Evolutionary conservation across 2,113 vertebrate species (phyloP), one percentile per base, ranked within the genome.

Genomic region (Nettapus auritus): DNA sequence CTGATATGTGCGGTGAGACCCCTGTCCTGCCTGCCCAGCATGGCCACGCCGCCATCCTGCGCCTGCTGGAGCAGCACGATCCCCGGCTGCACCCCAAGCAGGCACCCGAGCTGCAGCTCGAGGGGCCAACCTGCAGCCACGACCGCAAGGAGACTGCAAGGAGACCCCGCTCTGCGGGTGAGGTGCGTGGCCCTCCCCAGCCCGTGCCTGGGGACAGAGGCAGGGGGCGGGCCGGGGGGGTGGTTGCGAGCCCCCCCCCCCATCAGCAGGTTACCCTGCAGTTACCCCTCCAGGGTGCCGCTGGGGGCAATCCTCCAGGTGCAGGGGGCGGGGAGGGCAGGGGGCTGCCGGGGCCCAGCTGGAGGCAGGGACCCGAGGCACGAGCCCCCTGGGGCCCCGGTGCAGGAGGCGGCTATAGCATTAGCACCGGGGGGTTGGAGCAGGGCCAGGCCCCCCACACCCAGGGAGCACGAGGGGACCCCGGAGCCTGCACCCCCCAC

Each of bases 81-180:
- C 98, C 98, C 11, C 97, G 98, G 52, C 97, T 98, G 42, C 98
- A 98, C 94, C 97, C 98, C 12, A 98, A 99, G 91, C 98, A 98
- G 64, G 98, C 98, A 62, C 98, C 98, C 80, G 98, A 98, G 94
- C 96, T 99, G 76, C 98, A 98, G 89, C 98, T 99, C 82, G 98
- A 98, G 82, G 98, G 98, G 38, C 98, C 98, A 46, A 98, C 98
- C 82, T 98, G 98, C 50, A 97, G 98, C 63, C 97, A 96, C 79
- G 96, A 97, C 75, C 97, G 97, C 91, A 98, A 98, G 93, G n/a
- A n/a, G n/a, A n/a, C n/a, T n/a, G n/a, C n/a, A 97, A 99, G 93
- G 97, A 99, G 90, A 99, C 98, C 4, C 98, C 98, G 8, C 96
- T 98, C 60, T 98, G 96, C 98, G 53, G 38, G 42, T 19, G 21